phyloP scores from a whole-genome alignment of 2,113 vertebrate genomes.

The Callipepla squamata region DNA sequence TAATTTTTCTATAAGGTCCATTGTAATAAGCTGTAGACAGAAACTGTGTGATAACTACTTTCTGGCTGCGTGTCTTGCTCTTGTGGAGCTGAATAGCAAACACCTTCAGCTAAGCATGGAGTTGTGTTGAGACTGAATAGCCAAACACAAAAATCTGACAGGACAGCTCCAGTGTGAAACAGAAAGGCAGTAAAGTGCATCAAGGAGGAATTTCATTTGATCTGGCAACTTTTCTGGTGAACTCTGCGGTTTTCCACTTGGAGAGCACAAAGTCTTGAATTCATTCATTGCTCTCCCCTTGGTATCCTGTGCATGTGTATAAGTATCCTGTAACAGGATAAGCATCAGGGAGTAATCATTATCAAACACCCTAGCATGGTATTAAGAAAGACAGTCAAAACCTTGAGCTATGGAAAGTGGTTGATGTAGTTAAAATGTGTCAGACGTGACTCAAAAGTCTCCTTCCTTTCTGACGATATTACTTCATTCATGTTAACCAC shows the following conservation, averaged over 20 bases:
- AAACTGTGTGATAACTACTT: background rate
- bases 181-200: background rate
- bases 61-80: background rate
- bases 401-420: conserved; percentile 44
- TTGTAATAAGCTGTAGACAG: background rate
- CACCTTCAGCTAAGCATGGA: background rate
- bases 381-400: conserved; percentile 46
- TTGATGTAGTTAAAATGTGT: conserved; percentile 72
- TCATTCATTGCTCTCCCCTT: background rate
- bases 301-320: background rate
- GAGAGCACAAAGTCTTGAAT: background rate
- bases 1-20: background rate
- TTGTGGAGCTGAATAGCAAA: background rate
- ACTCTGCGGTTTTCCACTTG: background rate
- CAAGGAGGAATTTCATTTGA: background rate
- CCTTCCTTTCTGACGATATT: conserved; percentile 71
- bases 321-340: conserved; percentile 66
- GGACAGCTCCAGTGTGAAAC: background rate
- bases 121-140: background rate
- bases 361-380: conserved; percentile 11
- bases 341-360: conserved; percentile 64
- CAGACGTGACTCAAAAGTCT: conserved; percentile 77
- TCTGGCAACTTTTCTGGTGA: background rate
- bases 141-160: background rate
- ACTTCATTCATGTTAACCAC: conserved; percentile 73